phyloP scores from a whole-genome alignment of 2,888 invertebrate species.

The Athetis lepigone region DNA sequence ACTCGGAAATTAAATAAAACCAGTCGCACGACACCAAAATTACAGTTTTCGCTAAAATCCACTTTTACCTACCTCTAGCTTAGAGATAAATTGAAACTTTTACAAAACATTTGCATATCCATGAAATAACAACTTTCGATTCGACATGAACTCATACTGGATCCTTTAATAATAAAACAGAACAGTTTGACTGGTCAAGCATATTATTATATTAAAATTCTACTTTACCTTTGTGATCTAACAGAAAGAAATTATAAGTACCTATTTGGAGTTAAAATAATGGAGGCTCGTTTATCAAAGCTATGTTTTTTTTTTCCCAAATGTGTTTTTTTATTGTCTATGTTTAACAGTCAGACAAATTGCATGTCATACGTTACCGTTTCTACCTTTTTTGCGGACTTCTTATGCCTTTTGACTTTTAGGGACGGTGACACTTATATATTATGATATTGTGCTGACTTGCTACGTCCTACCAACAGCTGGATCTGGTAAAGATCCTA shows the following conservation, averaged over 20 bases:
- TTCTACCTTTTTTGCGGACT: not conserved
- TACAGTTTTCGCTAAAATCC: constrained; percentile 65
- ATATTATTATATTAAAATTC: not conserved
- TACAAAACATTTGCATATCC: constrained; percentile 45
- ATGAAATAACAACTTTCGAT: constrained; percentile 58
- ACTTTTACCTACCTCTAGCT: constrained; percentile 61
- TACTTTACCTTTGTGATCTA: not conserved
- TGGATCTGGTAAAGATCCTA: not conserved
- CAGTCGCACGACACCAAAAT: constrained; percentile 64
- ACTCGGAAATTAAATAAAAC: constrained; percentile 66
- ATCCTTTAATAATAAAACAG: constrained; percentile 24
- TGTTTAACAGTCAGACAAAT: constrained; percentile 3
- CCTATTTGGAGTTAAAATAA: constrained; percentile 9
- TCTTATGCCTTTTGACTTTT: not conserved
- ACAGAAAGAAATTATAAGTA: not conserved
- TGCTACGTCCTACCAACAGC: not conserved
- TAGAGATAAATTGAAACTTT: constrained; percentile 55
- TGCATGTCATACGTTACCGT: not conserved
- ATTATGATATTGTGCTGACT: not conserved
- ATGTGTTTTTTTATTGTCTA: not conserved
- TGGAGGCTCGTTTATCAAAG: constrained; percentile 4
- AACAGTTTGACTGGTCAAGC: not conserved
- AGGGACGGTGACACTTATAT: not conserved
- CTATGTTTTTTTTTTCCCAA: not conserved
- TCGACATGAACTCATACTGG: constrained; percentile 13